A percentile compares a stretch with the other conserved stretches of the same genome.
These are phyloP conservation scores for Trimorus sp. DNA, from an alignment of 2,888 invertebrate genomes.

Conservation along the genomic window DNA sequence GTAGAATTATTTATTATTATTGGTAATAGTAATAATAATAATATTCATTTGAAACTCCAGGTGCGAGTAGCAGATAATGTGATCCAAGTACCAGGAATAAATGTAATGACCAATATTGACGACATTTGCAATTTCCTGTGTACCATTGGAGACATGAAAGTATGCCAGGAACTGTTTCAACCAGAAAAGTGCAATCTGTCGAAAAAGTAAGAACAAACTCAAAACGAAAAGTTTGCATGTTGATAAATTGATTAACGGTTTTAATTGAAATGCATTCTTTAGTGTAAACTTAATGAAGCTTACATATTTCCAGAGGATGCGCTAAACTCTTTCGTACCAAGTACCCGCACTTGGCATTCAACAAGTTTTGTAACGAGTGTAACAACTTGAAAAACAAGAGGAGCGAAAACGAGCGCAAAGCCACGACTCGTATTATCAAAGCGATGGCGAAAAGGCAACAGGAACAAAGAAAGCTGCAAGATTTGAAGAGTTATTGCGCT, in stretches of 20 bases:
- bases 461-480: constrained; percentile 9
- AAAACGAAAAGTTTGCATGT: no score
- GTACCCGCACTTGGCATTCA: no score
- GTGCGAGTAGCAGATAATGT: constrained; percentile 18
- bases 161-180: constrained; percentile 24
- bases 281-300: no score
- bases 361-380: no score
- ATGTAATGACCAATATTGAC: constrained; percentile 10
- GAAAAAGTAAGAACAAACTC: constrained; percentile 17
- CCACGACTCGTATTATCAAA: constrained; percentile 11
- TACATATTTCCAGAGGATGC: constrained; percentile 35
- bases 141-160: constrained; percentile 24
- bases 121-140: constrained; percentile 19
- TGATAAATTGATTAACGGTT: no score
- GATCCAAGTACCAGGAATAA: neutral
- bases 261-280: neutral
- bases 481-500: constrained; percentile 13
- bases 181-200: constrained; percentile 6
- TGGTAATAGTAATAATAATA: no score
- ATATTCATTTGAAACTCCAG: constrained; percentile 1
- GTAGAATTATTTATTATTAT: no score
- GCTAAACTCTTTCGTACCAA: constrained; percentile 23
- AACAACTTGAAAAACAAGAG: no score
- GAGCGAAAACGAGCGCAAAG: no score
- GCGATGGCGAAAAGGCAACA: constrained; percentile 12